Evolutionary conservation across 30 jellyfish, hydroid and myxozoan species (phyloP).

Genomic region (Cassiopea andromeda): DNA sequence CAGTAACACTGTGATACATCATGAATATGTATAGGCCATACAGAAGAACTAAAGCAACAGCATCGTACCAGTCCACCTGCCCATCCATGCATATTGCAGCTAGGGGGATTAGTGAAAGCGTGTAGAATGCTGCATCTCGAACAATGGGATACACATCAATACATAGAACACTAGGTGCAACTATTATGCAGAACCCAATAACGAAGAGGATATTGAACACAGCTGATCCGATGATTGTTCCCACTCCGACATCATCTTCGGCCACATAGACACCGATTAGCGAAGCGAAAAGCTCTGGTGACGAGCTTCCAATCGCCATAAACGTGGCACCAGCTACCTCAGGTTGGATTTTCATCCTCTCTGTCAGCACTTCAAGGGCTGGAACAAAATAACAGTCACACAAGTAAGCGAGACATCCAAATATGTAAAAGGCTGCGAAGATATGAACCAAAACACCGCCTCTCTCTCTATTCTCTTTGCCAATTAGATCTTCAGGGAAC

Average conservation of each 20-base stretch:
- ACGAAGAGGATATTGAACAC: conserved; percentile 81
- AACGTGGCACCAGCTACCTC: conserved; percentile 99
- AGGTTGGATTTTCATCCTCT: conserved; percentile 74
- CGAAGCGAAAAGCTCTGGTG: conserved; percentile 96
- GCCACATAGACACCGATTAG: conserved; percentile 88
- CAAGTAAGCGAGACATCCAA: conserved; percentile 84
- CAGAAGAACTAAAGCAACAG: conserved; percentile 61
- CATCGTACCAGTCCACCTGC: conserved; percentile 80
- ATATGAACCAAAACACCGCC: conserved; percentile 87
- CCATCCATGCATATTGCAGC: conserved; percentile 80
- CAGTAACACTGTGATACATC: conserved; percentile 72
- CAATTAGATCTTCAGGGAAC: conserved; percentile 84
- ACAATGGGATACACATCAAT: conserved; percentile 76
- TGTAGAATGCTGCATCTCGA: conserved; percentile 75
- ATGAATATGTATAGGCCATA: conserved; percentile 74
- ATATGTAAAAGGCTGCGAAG: conserved; percentile 84
- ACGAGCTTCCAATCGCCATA: conserved; percentile 98
- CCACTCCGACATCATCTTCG: conserved; percentile 85
- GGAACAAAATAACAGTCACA: conserved; percentile 96
- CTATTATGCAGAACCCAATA: conserved; percentile 76
- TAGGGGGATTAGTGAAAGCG: conserved; percentile 65
- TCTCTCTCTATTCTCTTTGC: conserved; percentile 60
- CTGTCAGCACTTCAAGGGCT: conserved; percentile 87
- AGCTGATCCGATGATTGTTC: conserved; percentile 88
- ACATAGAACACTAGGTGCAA: conserved; percentile 54